These are phyloP conservation scores for Urocyon cinereoargenteus DNA, from an alignment of 2,797 vertebrate species.

Conservation along the genomic window DNA sequence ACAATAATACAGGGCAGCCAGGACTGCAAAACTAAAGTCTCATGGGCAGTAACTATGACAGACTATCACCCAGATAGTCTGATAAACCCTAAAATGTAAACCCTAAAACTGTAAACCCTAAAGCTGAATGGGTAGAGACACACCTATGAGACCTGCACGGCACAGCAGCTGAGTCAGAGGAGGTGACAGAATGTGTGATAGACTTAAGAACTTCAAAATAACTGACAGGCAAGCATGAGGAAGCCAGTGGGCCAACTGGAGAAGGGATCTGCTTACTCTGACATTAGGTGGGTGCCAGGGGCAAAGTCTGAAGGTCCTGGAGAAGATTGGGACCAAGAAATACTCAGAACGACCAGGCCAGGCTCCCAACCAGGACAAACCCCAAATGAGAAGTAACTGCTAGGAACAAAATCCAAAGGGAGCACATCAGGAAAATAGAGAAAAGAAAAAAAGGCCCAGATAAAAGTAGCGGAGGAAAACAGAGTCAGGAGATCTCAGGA, in stretches of 20 bases:
- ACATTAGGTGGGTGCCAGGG: background rate
- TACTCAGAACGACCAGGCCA: background rate
- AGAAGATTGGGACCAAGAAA: background rate
- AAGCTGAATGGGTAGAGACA: background rate
- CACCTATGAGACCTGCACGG: background rate
- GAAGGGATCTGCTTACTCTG: background rate
- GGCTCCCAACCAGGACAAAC: background rate
- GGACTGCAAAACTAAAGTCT: background rate
- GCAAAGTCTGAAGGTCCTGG: background rate
- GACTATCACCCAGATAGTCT: background rate
- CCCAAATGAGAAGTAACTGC: background rate
- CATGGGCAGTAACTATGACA: background rate
- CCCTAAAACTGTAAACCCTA: background rate
- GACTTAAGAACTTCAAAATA: background rate
- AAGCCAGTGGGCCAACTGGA: background rate
- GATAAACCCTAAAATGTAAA: background rate
- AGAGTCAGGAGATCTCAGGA: background rate
- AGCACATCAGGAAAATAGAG: background rate
- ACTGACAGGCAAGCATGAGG: background rate
- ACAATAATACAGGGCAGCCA: background rate
- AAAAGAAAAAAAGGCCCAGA: background rate
- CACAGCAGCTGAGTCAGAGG: background rate
- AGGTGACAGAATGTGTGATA: no score
- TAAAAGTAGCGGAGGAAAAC: background rate
- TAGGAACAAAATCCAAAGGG: background rate